Conservation (phyloP, 2,797 vertebrate species). For the Syngnathus acus region DNA sequence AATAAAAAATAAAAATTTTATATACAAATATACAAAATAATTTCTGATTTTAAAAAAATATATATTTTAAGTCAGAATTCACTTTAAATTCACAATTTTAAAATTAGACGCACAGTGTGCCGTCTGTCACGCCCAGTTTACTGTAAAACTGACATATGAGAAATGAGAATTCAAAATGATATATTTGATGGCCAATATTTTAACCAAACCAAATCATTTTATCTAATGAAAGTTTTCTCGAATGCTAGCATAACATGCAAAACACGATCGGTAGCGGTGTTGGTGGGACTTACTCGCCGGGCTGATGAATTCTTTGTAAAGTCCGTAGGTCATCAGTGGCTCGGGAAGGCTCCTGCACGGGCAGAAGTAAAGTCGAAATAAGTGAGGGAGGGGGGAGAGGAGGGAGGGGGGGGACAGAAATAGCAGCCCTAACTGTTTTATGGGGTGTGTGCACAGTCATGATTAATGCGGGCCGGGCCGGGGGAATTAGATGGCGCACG, state of each 20-base stretch:
- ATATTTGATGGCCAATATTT: not conserved
- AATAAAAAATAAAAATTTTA: no score
- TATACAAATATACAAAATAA: no score
- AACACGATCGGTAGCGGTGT: not conserved
- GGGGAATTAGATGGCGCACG: slow-evolving; percentile 65
- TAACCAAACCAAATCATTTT: not conserved
- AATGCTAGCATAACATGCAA: not conserved
- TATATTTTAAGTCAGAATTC: no score
- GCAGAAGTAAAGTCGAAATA: slow-evolving; percentile 11
- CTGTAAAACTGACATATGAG: not conserved
- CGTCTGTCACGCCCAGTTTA: not conserved
- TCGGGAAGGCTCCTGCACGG: slow-evolving; percentile 87
- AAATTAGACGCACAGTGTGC: not conserved
- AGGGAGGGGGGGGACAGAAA: slow-evolving; percentile 51
- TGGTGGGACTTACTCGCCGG: slow-evolving; percentile 81
- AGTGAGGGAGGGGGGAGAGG: not conserved
- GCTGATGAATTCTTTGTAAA: slow-evolving; percentile 91
- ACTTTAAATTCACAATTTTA: no score
- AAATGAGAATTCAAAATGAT: not conserved
- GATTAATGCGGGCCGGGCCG: slow-evolving; percentile 66
- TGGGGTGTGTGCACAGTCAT: slow-evolving; percentile 64
- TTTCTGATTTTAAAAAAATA: no score
- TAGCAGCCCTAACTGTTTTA: slow-evolving; percentile 64
- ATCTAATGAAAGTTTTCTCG: not conserved
- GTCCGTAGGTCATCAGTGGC: slow-evolving; percentile 92